Evolutionary conservation across 2,888 invertebrate species (phyloP).

Genomic region (Priocnemis perturbator): DNA sequence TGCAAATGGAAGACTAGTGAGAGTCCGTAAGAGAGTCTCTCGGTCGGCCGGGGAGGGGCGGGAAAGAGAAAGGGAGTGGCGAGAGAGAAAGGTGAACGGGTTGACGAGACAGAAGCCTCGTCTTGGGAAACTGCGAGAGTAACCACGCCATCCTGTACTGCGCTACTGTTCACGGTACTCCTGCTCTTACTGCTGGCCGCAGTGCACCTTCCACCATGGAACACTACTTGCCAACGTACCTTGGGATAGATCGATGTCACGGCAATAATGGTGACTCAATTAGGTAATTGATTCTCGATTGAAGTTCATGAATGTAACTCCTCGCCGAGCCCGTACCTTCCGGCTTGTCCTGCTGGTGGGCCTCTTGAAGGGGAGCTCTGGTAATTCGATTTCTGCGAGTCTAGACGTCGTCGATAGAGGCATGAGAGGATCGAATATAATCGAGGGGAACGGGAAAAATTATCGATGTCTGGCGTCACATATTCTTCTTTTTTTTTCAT

Average conservation of each 20-base stretch:
- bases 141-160: neutral
- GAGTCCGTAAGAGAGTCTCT: slow-evolving; percentile 14
- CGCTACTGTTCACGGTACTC: neutral
- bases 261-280: slow-evolving; percentile 8
- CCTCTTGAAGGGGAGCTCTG: no score
- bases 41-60: neutral
- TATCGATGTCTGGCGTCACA: no score
- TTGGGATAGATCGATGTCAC: slow-evolving; percentile 10
- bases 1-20: slow-evolving; percentile 53
- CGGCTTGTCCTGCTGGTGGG: no score
- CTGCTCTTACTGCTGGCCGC: neutral
- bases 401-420: no score
- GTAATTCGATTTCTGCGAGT: no score
- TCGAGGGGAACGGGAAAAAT: no score
- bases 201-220: no score
- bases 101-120: neutral
- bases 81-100: neutral
- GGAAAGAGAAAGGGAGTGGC: neutral
- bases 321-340: neutral
- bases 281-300: slow-evolving; percentile 18
- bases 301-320: neutral
- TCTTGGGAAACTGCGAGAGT: neutral
- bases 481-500: no score
- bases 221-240: neutral
- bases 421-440: no score